phyloP scores from a whole-genome alignment of 2,113 vertebrate genomes.

The Butorides virescens region DNA sequence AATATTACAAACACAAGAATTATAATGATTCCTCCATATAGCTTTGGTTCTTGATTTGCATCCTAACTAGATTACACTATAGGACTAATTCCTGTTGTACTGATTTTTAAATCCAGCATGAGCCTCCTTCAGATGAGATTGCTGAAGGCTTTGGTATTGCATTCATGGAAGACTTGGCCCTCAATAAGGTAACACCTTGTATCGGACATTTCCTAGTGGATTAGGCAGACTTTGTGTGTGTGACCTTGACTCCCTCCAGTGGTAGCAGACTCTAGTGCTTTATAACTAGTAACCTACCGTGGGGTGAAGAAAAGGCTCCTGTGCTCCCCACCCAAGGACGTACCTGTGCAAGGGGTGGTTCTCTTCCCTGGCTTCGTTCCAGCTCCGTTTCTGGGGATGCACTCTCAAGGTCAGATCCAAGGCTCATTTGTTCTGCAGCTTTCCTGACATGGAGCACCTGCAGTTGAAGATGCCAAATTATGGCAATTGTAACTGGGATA shows the following conservation, averaged over 20 bases:
- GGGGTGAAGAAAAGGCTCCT: neutral
- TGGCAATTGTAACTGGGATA: neutral
- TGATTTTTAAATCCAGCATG: neutral
- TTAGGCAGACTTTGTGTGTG: neutral
- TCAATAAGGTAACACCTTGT: neutral
- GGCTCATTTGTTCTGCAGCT: neutral
- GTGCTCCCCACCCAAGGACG: neutral
- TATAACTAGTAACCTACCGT: accelerated
- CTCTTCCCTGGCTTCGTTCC: neutral
- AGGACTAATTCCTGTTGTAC: neutral
- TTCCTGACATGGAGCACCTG: slow-evolving; percentile 68
- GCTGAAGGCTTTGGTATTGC: neutral
- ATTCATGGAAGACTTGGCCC: neutral
- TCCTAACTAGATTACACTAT: neutral
- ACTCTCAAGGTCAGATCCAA: neutral
- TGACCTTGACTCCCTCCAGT: slow-evolving; percentile 21
- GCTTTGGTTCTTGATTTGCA: neutral
- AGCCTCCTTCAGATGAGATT: neutral
- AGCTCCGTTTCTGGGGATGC: neutral
- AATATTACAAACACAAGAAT: neutral
- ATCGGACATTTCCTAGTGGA: neutral
- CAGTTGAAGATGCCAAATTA: neutral
- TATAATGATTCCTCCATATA: neutral
- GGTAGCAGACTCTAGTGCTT: neutral
- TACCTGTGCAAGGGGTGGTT: neutral